Conservation (phyloP, 2,113 vertebrate genomes). For the Gymnorhina tibicen region DNA sequence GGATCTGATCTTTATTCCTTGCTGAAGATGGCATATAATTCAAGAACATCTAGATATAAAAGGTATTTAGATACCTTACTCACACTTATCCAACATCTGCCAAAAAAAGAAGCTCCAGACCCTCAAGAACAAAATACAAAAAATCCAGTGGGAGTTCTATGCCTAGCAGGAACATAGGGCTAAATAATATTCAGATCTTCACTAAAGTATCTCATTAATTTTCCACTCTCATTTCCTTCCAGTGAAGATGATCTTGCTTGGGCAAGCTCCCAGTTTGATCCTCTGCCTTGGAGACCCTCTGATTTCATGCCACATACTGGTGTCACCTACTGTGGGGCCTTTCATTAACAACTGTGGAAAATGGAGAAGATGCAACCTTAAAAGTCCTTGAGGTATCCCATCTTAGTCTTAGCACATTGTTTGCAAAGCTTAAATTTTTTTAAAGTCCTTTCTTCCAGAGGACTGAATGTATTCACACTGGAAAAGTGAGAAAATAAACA, state of each 20-base stretch:
- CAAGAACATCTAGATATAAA: not conserved
- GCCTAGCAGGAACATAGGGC: not conserved
- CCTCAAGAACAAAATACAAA: not conserved
- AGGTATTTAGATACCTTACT: not conserved
- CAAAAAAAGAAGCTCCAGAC: not conserved
- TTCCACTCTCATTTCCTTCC: not conserved
- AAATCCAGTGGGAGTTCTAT: not conserved
- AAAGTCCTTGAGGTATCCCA: not conserved
- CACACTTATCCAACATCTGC: not conserved
- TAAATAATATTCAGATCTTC: not conserved
- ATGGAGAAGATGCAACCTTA: not conserved
- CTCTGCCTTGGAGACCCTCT: not conserved
- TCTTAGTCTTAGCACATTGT: not conserved
- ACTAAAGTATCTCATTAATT: not conserved
- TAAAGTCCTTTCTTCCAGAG: not conserved
- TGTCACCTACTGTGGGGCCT: not conserved
- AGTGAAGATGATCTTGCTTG: not conserved
- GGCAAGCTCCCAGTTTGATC: not conserved
- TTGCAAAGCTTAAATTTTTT: not conserved
- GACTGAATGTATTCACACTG: slow-evolving; percentile 11
- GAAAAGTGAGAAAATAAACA: slow-evolving; percentile 24
- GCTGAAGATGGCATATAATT: not conserved
- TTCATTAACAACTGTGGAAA: not conserved
- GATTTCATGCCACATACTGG: not conserved
- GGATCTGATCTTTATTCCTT: not conserved